Evolutionary conservation across 1,140 invertebrate species (phyloP), one percentile per base, ranked within the genome.

Genomic region (Bombyx mori): DNA sequence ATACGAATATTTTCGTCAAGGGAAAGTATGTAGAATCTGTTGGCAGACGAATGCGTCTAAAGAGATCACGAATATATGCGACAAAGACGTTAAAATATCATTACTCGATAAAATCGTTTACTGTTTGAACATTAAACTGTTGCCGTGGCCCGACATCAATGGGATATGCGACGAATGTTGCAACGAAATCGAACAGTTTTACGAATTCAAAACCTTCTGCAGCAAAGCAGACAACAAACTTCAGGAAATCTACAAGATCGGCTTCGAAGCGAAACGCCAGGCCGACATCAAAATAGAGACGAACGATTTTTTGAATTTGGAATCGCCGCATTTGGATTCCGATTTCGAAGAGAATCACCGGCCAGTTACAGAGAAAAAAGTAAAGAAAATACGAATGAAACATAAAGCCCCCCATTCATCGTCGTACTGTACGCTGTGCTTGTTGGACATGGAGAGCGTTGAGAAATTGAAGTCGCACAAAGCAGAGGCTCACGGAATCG

Each of bases 341-440:
- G 62, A 12, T 52, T 44, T 44, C 50, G 45, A n/a, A 46, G 59
- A 52, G 5, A 56, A 53, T 48, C 42, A 10, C 9, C 55, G 62
- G 12, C 8, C 44, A 49, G 49, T 61, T 42, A 22, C 52, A 47
- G 51, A 60, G 58, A 44, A 48, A 56, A 57, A 42, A 48, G 45
- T 7, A 48, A 57, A 56, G 54, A 64, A 66, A 67, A 55, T 43
- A 48, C 49, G 73, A 71, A 60, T 54, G 49, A 62, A 60, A 56
- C 74, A 71, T 51, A 63, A 68, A 44, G 69, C 67, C 53, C 57
- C 52, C 7, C 74, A 73, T 65, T 63, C 68, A n/a, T 67, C 78
- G 1, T 77, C 72, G 49, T 82, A 79, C 45, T 86, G 82, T 52
- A 75, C 74, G 52, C 72, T 77, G 18, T 86, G 82, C 46, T 68